Percentiles rank a stretch among this genome's conserved stretches.
Conservation (phyloP, 2,888 invertebrate genomes). For the Rhagium mordax region DNA sequence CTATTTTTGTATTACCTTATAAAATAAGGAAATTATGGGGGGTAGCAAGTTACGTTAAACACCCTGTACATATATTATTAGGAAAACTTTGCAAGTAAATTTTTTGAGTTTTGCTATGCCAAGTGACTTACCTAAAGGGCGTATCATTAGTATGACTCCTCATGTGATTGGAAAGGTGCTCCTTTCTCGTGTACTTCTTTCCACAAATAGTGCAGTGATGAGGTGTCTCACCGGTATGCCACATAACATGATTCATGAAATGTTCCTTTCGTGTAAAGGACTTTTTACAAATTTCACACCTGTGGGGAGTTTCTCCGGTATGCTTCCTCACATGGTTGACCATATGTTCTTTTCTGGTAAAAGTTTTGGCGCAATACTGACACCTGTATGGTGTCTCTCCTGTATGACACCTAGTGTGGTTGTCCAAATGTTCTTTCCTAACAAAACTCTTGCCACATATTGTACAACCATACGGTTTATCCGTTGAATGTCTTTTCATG, state of each 20-base stretch:
- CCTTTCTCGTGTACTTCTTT: conserved; percentile 91
- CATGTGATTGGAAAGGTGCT: conserved; percentile 91
- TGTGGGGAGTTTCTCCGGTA: conserved; percentile 83
- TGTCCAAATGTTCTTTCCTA: conserved; percentile 89
- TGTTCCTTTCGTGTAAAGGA: conserved; percentile 85
- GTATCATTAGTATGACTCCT: conserved; percentile 91
- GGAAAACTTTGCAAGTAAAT: too few species aligned
- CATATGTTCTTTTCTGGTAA: conserved; percentile 85
- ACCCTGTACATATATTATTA: too few species aligned
- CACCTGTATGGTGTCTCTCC: conserved; percentile 86
- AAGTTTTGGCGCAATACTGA: conserved; percentile 83
- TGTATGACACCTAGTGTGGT: conserved; percentile 85
- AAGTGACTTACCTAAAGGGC: conserved; percentile 73
- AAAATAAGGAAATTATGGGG: too few species aligned
- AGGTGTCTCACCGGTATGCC: conserved; percentile 89
- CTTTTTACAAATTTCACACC: conserved; percentile 85
- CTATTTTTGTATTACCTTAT: too few species aligned
- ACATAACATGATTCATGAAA: conserved; percentile 87
- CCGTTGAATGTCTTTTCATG: conserved; percentile 86
- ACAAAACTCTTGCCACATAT: conserved; percentile 91
- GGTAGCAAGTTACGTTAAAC: too few species aligned
- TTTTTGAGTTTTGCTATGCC: neutral
- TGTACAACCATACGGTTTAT: conserved; percentile 88
- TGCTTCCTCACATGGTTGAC: conserved; percentile 84
- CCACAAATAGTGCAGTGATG: conserved; percentile 91